Conservation (phyloP, 1,140 invertebrate species). For the Macrosteles quadrilineatus region DNA sequence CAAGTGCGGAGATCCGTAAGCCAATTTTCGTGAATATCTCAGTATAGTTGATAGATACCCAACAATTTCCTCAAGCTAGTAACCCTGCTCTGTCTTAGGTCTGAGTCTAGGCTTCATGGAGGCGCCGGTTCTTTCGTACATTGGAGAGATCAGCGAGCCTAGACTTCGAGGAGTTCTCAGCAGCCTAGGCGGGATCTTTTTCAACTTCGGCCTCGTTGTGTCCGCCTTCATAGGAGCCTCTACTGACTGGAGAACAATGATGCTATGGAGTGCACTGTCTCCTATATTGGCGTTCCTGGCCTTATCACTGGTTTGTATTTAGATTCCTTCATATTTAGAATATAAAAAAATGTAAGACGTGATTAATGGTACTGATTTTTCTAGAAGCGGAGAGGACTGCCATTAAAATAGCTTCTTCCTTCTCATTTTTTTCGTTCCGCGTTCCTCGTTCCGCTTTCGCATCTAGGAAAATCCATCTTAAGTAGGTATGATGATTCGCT, state of each 20-base stretch:
- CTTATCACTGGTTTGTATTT: conserved; percentile 23
- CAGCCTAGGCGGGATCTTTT: conserved; percentile 10
- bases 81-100: no score
- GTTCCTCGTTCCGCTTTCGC: neutral
- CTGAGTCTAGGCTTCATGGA: conserved; percentile 53
- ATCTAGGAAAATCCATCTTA: no score
- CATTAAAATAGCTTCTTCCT: neutral
- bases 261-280: conserved; percentile 25
- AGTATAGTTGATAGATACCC: no score
- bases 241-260: conserved; percentile 20
- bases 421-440: neutral
- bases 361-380: neutral
- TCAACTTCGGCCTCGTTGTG: conserved; percentile 21
- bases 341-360: neutral
- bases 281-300: conserved; percentile 32
- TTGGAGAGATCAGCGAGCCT: conserved; percentile 54
- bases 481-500: no score
- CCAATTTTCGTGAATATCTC: no score
- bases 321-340: neutral
- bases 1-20: no score
- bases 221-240: conserved; percentile 16
- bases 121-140: conserved; percentile 55
- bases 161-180: conserved; percentile 8
- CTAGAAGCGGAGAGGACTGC: neutral
- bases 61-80: no score